These are phyloP conservation scores for Aphidius gifuensis DNA, from an alignment of 1,140 invertebrate species.

Conservation along the genomic window DNA sequence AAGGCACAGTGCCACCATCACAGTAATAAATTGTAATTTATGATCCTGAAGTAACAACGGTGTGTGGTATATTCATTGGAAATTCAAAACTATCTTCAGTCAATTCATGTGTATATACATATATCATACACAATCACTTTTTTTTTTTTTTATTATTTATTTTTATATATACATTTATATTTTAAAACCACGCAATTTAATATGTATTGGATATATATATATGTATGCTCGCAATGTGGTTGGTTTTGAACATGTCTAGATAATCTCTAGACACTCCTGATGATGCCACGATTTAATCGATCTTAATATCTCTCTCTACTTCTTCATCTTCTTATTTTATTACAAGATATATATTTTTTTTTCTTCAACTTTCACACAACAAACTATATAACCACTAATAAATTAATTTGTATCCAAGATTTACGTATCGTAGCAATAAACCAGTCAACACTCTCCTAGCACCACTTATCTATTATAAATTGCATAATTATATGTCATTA, in stretches of 20 bases:
- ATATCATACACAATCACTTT: slow-evolving; percentile 20
- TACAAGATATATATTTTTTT: slow-evolving; percentile 11
- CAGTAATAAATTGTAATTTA: slow-evolving; percentile 54
- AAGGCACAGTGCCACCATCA: slow-evolving; percentile 39
- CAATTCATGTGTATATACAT: slow-evolving; percentile 8
- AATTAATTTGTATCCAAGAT: slow-evolving; percentile 49
- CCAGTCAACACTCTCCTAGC: slow-evolving; percentile 40
- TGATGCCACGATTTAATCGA: too few species aligned
- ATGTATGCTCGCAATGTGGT: too few species aligned
- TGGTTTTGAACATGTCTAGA: slow-evolving; percentile 18
- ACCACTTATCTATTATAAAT: slow-evolving; percentile 44
- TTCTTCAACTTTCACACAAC: slow-evolving; percentile 17
- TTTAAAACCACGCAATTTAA: too few species aligned
- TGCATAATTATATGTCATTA: slow-evolving; percentile 54
- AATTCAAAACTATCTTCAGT: slow-evolving; percentile 37
- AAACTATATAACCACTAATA: slow-evolving; percentile 36
- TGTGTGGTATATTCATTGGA: slow-evolving; percentile 37
- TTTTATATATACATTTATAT: too few species aligned
- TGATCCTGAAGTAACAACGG: slow-evolving; percentile 39
- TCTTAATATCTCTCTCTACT: not conserved
- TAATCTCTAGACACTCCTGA: too few species aligned
- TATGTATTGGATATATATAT: too few species aligned
- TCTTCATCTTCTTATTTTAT: slow-evolving; percentile 6
- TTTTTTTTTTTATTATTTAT: not conserved
- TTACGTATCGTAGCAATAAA: slow-evolving; percentile 51